Evolutionary conservation across 2,113 vertebrate species (phyloP).

Genomic region (Rallus limicola): DNA sequence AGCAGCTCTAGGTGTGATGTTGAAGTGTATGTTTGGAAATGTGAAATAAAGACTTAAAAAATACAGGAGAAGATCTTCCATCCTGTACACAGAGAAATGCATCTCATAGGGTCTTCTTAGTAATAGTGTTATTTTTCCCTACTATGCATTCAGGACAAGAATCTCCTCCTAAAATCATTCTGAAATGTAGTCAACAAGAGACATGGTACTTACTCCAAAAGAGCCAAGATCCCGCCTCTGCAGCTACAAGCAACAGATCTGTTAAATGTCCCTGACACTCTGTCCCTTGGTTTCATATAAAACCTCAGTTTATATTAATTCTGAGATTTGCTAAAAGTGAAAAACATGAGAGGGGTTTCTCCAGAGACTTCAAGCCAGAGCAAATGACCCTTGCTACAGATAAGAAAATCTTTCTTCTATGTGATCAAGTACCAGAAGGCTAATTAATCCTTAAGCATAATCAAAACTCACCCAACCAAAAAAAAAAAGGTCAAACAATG

Average conservation of each 20-base stretch:
- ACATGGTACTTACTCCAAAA: background rate
- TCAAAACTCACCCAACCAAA: background rate
- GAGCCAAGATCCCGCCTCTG: background rate
- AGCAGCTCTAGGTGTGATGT: background rate
- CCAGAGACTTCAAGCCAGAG: background rate
- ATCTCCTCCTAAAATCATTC: slow-evolving; percentile 17
- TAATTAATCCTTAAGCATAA: slow-evolving; percentile 44
- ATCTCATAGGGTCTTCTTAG: background rate
- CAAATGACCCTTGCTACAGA: slow-evolving; percentile 4
- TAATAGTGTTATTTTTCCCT: slow-evolving; percentile 1
- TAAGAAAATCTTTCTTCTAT: background rate
- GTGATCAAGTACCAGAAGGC: slow-evolving; percentile 10
- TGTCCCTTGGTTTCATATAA: background rate
- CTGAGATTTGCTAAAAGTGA: background rate
- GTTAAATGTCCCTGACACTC: background rate
- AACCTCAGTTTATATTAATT: slow-evolving; percentile 13
- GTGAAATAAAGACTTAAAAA: background rate
- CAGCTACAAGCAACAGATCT: background rate
- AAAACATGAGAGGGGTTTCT: background rate
- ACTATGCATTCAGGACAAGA: background rate
- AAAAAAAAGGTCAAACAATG: slow-evolving; percentile 26
- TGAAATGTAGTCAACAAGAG: slow-evolving; percentile 1
- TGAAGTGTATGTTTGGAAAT: background rate
- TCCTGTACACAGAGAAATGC: background rate
- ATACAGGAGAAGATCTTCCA: background rate